A percentile compares a stretch with the other conserved stretches of the same genome.
These are phyloP conservation scores for Canis aureus DNA, from an alignment of 2,113 vertebrate species.

Conservation along the genomic window DNA sequence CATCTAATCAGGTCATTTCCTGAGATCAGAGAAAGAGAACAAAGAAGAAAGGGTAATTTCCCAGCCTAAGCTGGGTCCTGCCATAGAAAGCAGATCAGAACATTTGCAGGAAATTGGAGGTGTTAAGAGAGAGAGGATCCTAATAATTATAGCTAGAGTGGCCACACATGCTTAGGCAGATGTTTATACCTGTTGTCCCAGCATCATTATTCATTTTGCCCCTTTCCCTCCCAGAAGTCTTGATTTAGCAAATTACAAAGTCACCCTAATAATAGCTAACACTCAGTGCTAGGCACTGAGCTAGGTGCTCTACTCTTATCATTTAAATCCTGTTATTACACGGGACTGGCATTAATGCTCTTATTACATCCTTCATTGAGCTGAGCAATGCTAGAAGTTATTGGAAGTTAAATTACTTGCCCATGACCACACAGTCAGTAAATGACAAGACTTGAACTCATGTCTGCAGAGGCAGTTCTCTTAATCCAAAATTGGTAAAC, in stretches of 20 bases:
- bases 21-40: constrained; percentile 16
- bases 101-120: neutral
- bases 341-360: neutral
- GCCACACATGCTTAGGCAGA: neutral
- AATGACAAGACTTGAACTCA: neutral
- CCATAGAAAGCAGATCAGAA: neutral
- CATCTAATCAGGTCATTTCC: neutral
- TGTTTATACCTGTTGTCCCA: neutral
- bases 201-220: neutral
- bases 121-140: neutral
- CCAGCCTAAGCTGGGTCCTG: neutral
- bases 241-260: neutral
- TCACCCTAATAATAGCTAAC: neutral
- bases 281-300: neutral
- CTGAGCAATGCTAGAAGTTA: neutral
- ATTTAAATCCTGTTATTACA: neutral
- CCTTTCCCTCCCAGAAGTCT: neutral
- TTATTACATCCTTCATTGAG: neutral
- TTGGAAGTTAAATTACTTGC: neutral
- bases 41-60: neutral
- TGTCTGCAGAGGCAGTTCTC: neutral
- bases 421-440: neutral
- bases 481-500: neutral
- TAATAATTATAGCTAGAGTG: neutral
- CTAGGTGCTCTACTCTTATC: neutral